Evolutionary conservation across 2,797 vertebrate genomes (phyloP).

Genomic region (Toxotes lorentzi): DNA sequence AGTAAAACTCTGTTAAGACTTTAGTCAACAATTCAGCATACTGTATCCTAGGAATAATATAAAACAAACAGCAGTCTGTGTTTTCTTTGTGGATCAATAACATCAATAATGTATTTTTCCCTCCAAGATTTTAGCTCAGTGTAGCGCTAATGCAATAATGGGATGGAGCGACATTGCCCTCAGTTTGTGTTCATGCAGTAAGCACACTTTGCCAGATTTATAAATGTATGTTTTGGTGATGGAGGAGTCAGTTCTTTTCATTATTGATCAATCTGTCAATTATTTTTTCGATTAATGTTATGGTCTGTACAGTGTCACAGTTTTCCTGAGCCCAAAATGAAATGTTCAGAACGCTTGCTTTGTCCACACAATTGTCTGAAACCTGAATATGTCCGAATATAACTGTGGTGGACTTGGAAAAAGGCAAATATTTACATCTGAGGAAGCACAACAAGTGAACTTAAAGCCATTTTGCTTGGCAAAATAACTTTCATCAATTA

Average conservation of each 20-base stretch:
- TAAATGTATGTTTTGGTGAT: too few relatives aligned
- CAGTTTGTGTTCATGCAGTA: background rate
- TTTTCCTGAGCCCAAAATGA: background rate
- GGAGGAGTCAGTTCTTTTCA: background rate
- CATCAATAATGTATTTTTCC: background rate
- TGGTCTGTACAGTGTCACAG: background rate
- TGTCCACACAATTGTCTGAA: too few relatives aligned
- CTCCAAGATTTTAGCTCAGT: background rate
- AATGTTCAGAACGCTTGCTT: background rate
- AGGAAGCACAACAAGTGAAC: background rate
- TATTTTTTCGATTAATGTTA: background rate
- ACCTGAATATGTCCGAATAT: too few relatives aligned
- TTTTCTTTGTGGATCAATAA: conserved; percentile 13
- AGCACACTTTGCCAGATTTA: background rate
- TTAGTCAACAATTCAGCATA: conserved; percentile 62
- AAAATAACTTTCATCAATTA: background rate
- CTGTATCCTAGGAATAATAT: conserved; percentile 28
- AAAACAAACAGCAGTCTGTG: conserved; percentile 26
- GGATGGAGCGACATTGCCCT: background rate
- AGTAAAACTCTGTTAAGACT: conserved; percentile 34
- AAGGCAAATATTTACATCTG: background rate
- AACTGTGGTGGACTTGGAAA: too few relatives aligned
- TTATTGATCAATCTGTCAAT: background rate
- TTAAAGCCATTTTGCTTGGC: too few relatives aligned
- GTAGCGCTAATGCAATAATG: background rate